phyloP scores from a whole-genome alignment of 1,140 invertebrate genomes.

The Aphidius gifuensis region DNA sequence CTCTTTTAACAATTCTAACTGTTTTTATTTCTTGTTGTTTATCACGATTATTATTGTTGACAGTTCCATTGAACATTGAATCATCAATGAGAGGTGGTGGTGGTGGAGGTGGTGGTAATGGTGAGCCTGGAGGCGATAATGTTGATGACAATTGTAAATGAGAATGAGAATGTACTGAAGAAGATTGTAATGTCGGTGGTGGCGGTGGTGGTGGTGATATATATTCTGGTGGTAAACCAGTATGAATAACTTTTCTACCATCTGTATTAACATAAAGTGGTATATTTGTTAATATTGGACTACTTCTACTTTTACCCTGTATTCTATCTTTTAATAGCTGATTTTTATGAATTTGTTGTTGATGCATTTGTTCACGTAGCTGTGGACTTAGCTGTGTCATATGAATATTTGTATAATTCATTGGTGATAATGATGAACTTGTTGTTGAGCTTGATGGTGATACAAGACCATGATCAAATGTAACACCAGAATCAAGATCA shows the following conservation, averaged over 20 bases:
- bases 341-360: slow-evolving; percentile 45
- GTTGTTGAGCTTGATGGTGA: slow-evolving; percentile 38
- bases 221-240: slow-evolving; percentile 46
- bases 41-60: slow-evolving; percentile 65
- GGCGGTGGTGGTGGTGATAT: slow-evolving; percentile 34
- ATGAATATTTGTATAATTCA: slow-evolving; percentile 37
- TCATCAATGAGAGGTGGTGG: slow-evolving; percentile 40
- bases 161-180: no score
- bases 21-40: slow-evolving; percentile 87
- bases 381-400: slow-evolving; percentile 42
- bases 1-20: slow-evolving; percentile 88
- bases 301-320: slow-evolving; percentile 45
- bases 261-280: slow-evolving; percentile 55
- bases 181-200: no score
- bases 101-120: slow-evolving; percentile 33
- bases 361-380: slow-evolving; percentile 45
- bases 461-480: slow-evolving; percentile 60
- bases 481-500: slow-evolving; percentile 77
- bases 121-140: no score
- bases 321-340: slow-evolving; percentile 47
- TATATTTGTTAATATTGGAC: slow-evolving; percentile 36
- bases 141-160: no score
- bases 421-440: slow-evolving; percentile 34
- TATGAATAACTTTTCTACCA: slow-evolving; percentile 30
- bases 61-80: slow-evolving; percentile 9